phyloP scores from a whole-genome alignment of 2,888 invertebrate genomes.

The Aspidapion aeneum region DNA sequence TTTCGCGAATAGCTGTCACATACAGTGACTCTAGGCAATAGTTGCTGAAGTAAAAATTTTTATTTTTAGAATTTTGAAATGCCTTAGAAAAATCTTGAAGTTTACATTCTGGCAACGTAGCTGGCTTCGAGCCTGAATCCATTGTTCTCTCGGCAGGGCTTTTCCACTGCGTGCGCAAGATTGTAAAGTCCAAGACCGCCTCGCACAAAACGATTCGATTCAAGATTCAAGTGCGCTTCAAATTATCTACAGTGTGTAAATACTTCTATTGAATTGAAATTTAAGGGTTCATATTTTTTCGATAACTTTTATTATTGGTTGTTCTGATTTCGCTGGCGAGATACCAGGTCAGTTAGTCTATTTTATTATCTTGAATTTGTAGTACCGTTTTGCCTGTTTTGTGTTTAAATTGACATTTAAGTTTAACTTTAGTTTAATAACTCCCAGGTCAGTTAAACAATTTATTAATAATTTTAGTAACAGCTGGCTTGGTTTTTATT shows the following conservation, averaged over 20 bases:
- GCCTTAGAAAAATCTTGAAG: too few species aligned
- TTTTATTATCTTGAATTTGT: too few species aligned
- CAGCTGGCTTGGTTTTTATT: too few species aligned
- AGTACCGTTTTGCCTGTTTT: conserved; percentile 10
- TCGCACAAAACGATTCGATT: not conserved
- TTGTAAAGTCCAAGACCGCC: not conserved
- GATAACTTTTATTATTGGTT: conserved; percentile 22
- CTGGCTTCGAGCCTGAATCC: not conserved
- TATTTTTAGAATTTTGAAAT: too few species aligned
- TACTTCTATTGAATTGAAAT: not conserved
- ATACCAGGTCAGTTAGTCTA: conserved; percentile 44
- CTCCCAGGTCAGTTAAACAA: too few species aligned
- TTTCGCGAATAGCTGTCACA: too few species aligned
- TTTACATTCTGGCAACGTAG: not conserved
- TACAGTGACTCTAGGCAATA: too few species aligned
- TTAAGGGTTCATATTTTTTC: not conserved
- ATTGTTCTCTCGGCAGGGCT: not conserved
- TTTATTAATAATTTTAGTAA: conserved; percentile 4
- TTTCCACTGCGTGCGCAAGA: conserved; percentile 4
- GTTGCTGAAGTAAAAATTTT: too few species aligned
- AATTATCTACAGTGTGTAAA: too few species aligned
- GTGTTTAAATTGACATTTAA: too few species aligned
- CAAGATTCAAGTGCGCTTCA: too few species aligned
- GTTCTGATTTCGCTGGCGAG: conserved; percentile 51
- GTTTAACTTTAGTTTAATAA: too few species aligned